Evolutionary conservation across 2,113 vertebrate species (phyloP).

Genomic region (Ifrita kowaldi): DNA sequence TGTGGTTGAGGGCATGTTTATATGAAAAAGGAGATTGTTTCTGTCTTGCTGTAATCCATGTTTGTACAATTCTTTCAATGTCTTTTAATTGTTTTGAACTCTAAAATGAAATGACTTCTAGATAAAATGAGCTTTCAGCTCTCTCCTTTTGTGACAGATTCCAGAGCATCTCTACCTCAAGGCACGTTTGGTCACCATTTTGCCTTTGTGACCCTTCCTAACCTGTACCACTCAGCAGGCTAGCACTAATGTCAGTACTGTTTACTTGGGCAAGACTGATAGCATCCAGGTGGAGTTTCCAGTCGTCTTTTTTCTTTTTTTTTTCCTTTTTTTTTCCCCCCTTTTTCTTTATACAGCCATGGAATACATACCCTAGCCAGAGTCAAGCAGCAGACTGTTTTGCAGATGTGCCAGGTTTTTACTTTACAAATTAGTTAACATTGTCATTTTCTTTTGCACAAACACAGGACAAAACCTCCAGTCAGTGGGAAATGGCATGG

Average conservation of each 20-base stretch:
- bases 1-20: conserved; percentile 30
- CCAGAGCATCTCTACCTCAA: conserved; percentile 88
- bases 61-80: conserved; percentile 64
- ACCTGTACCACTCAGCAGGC: conserved; percentile 91
- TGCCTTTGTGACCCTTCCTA: conserved; percentile 90
- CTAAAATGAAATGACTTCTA: conserved; percentile 51
- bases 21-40: conserved; percentile 47
- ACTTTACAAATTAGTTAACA: not conserved
- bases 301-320: not conserved
- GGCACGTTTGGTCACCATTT: conserved; percentile 90
- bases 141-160: conserved; percentile 88
- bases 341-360: conserved; percentile 27
- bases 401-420: not conserved
- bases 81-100: conserved; percentile 70
- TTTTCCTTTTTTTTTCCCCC: accelerated
- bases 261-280: conserved; percentile 98
- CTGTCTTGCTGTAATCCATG: conserved; percentile 42
- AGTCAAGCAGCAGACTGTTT: not conserved
- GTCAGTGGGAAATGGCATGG: not conserved
- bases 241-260: conserved; percentile 91
- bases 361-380: conserved; percentile 8
- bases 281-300: conserved; percentile 92
- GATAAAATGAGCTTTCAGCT: conserved; percentile 76
- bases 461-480: not conserved
- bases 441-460: not conserved